These are phyloP conservation scores for Metopolophium dirhodum DNA, from an alignment of 1,140 invertebrate genomes.

Conservation along the genomic window DNA sequence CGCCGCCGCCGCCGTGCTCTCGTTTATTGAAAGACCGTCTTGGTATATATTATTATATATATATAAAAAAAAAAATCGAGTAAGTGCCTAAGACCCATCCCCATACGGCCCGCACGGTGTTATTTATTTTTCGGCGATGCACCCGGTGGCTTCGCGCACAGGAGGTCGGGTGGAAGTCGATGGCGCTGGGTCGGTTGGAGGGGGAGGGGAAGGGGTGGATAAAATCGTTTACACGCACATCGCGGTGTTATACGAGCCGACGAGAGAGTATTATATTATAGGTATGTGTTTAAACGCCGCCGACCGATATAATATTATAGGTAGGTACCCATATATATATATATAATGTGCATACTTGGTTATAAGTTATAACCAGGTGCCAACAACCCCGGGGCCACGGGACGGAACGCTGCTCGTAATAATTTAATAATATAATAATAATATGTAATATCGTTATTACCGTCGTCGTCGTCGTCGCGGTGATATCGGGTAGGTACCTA, in stretches of 20 bases:
- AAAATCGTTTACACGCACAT: neutral
- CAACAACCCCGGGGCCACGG: neutral
- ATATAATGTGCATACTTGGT: too few species aligned
- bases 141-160: neutral
- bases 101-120: neutral
- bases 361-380: neutral
- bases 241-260: too few species aligned
- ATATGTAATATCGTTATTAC: too few species aligned
- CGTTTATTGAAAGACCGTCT: conserved; percentile 40
- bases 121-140: conserved; percentile 36
- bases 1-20: neutral
- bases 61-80: neutral
- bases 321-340: too few species aligned
- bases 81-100: neutral
- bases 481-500: too few species aligned
- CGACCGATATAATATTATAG: neutral
- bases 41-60: too few species aligned
- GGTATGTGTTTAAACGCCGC: neutral
- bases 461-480: neutral
- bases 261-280: too few species aligned
- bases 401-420: neutral
- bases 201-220: too few species aligned
- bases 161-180: too few species aligned
- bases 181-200: too few species aligned
- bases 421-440: neutral